Evolutionary conservation across 2,888 invertebrate genomes (phyloP).

Genomic region (Apomyelois bistriatella): DNA sequence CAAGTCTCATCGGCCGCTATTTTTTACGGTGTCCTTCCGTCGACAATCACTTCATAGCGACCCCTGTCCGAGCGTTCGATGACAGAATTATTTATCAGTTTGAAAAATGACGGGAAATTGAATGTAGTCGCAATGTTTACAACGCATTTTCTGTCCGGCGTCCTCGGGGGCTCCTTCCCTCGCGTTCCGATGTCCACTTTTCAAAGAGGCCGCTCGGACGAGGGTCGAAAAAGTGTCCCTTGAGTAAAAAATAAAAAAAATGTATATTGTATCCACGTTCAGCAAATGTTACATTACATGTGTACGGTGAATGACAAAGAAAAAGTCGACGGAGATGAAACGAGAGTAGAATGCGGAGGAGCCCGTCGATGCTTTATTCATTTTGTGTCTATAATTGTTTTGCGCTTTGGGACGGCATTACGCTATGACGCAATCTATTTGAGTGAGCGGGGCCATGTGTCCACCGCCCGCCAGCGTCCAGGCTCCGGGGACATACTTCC

Average conservation of each 20-base stretch:
- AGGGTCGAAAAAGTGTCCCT: slow-evolving; percentile 80
- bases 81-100: slow-evolving; percentile 82
- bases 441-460: slow-evolving; percentile 67
- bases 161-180: slow-evolving; percentile 78
- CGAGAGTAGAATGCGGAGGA: slow-evolving; percentile 41
- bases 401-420: slow-evolving; percentile 59
- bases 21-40: slow-evolving; percentile 75
- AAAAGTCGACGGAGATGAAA: slow-evolving; percentile 51
- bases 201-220: slow-evolving; percentile 80
- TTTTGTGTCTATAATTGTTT: slow-evolving; percentile 70
- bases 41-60: slow-evolving; percentile 79
- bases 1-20: slow-evolving; percentile 69
- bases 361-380: slow-evolving; percentile 64
- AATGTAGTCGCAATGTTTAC: slow-evolving; percentile 81
- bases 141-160: slow-evolving; percentile 78
- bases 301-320: slow-evolving; percentile 69
- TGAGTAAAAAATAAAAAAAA: slow-evolving; percentile 78
- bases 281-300: slow-evolving; percentile 62
- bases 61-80: slow-evolving; percentile 79
- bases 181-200: slow-evolving; percentile 81
- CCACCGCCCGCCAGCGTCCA: slow-evolving; percentile 21
- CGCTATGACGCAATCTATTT: slow-evolving; percentile 70
- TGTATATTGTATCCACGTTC: slow-evolving; percentile 72
- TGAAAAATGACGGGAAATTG: slow-evolving; percentile 82
- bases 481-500: slow-evolving; percentile 25